phyloP scores from a whole-genome alignment of 2,888 invertebrate genomes.

The Odontocolon sp. region DNA sequence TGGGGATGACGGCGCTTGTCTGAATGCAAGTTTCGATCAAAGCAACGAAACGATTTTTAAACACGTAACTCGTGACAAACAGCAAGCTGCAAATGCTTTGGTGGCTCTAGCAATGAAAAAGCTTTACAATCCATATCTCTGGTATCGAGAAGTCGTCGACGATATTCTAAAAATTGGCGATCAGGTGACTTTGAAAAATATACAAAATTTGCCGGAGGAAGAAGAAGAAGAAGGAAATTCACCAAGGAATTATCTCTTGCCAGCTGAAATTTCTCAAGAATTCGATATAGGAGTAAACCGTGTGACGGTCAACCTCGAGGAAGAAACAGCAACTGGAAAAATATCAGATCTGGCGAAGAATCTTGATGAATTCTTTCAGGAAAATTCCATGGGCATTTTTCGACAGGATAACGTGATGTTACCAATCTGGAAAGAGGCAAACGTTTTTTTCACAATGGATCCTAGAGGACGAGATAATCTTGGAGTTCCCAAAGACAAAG shows the following conservation, averaged over 20 bases:
- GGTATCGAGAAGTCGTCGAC: slow-evolving; percentile 84
- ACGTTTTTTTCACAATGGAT: slow-evolving; percentile 74
- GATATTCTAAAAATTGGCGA: slow-evolving; percentile 82
- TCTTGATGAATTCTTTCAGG: slow-evolving; percentile 83
- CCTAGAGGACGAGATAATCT: slow-evolving; percentile 69
- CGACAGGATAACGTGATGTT: slow-evolving; percentile 79
- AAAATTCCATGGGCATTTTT: slow-evolving; percentile 83
- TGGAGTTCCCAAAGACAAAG: slow-evolving; percentile 66
- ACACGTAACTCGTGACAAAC: slow-evolving; percentile 73
- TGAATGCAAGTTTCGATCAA: slow-evolving; percentile 73
- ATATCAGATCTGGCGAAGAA: slow-evolving; percentile 78
- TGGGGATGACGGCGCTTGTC: slow-evolving; percentile 76
- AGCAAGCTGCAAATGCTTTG: slow-evolving; percentile 83
- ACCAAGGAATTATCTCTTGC: slow-evolving; percentile 80
- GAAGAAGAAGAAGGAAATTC: slow-evolving; percentile 80
- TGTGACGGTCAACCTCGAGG: slow-evolving; percentile 80
- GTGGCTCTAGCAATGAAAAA: slow-evolving; percentile 84
- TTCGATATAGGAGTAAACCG: slow-evolving; percentile 81
- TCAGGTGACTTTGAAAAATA: slow-evolving; percentile 80
- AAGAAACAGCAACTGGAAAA: slow-evolving; percentile 81
- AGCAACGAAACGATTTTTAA: slow-evolving; percentile 81
- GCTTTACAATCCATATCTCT: slow-evolving; percentile 83
- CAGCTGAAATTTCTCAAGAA: slow-evolving; percentile 78
- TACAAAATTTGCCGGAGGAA: slow-evolving; percentile 82
- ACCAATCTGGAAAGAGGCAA: slow-evolving; percentile 76